Conservation (phyloP, 2,797 vertebrate species). For the Periophthalmus magnuspinnatus region DNA sequence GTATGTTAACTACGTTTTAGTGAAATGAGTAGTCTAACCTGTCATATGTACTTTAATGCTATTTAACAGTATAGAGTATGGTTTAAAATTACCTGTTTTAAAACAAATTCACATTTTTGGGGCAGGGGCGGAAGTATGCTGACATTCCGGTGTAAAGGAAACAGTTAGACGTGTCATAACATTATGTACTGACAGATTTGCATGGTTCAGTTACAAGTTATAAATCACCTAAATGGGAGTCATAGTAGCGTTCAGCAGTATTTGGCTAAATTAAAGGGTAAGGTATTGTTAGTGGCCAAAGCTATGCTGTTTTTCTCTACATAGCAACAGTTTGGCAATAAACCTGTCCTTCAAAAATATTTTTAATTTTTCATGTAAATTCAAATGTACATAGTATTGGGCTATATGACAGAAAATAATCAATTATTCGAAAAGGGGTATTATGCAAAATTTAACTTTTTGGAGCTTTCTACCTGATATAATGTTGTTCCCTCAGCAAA, state of each 20-base stretch:
- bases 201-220: slow-evolving; percentile 58
- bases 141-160: slow-evolving; percentile 62
- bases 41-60: neutral
- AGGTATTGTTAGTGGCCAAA: slow-evolving; percentile 51
- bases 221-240: slow-evolving; percentile 69
- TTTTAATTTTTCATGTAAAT: slow-evolving; percentile 1
- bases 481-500: too few relatives aligned
- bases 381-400: neutral
- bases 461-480: too few relatives aligned
- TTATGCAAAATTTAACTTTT: too few relatives aligned
- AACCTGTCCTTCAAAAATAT: slow-evolving; percentile 27
- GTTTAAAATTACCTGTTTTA: slow-evolving; percentile 45
- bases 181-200: slow-evolving; percentile 70
- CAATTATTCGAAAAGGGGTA: too few relatives aligned
- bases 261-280: slow-evolving; percentile 68
- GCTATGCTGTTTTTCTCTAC: slow-evolving; percentile 45
- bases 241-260: slow-evolving; percentile 49
- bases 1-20: too few relatives aligned
- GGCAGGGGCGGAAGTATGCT: slow-evolving; percentile 47
- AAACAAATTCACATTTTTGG: slow-evolving; percentile 49
- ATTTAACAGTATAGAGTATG: slow-evolving; percentile 15
- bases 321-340: slow-evolving; percentile 44
- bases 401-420: too few relatives aligned
- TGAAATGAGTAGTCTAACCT: too few relatives aligned
- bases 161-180: slow-evolving; percentile 74